These are phyloP conservation scores for Periparus ater DNA, from an alignment of 2,797 vertebrate genomes.

Conservation along the genomic window DNA sequence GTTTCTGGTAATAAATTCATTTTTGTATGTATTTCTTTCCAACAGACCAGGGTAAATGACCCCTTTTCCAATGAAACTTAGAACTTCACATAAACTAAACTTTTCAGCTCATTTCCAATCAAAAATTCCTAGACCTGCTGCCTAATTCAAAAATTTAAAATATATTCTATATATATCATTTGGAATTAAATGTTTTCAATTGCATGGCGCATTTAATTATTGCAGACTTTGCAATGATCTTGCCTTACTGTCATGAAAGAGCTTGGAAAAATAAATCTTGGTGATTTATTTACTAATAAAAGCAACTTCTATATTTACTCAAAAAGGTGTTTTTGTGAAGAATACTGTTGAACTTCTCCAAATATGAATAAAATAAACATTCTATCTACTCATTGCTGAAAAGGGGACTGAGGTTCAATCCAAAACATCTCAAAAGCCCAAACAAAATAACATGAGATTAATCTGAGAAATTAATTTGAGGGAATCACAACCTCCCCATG, in stretches of 20 bases:
- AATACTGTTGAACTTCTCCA: background rate
- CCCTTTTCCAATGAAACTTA: background rate
- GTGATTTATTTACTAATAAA: background rate
- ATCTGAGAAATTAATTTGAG: background rate
- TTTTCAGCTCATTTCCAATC: background rate
- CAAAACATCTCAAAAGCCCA: background rate
- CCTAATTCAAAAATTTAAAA: background rate
- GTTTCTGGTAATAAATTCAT: background rate
- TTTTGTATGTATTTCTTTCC: background rate
- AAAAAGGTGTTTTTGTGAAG: background rate
- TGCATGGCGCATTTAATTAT: background rate
- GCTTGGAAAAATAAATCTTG: background rate
- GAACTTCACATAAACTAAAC: background rate
- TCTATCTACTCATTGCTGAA: background rate
- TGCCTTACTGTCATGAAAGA: background rate
- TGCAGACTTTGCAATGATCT: background rate
- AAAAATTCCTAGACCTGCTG: background rate
- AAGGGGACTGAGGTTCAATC: background rate
- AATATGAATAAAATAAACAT: background rate
- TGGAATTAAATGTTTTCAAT: background rate
- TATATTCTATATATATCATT: background rate
- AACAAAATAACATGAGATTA: background rate
- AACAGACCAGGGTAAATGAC: background rate
- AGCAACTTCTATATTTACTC: background rate
- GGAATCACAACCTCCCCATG: background rate